A percentile compares a stretch with the other conserved stretches of the same genome.
These are phyloP conservation scores for Lipotes vexillifer DNA, from an alignment of 2,113 vertebrate species.

Conservation along the genomic window DNA sequence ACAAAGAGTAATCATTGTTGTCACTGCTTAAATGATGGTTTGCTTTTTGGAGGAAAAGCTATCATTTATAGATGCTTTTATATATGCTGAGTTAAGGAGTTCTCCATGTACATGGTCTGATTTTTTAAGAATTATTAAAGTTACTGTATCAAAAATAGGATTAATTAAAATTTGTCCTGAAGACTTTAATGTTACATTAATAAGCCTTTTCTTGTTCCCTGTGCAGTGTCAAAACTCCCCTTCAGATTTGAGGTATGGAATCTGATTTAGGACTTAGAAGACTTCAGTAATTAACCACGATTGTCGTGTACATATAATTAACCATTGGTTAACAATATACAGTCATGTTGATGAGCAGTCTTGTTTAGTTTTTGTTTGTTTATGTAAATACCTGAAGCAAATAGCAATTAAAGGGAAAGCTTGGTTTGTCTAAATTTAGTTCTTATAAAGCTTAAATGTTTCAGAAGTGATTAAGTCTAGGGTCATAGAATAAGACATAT, in stretches of 20 bases:
- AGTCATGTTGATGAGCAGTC: neutral
- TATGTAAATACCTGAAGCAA: neutral
- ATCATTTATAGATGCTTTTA: neutral
- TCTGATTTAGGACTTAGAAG: neutral
- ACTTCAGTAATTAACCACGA: neutral
- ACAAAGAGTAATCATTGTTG: neutral
- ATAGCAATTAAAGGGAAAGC: neutral
- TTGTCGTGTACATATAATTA: neutral
- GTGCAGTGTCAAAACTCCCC: neutral
- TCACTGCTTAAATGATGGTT: neutral
- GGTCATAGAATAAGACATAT: neutral
- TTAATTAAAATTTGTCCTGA: conserved; percentile 20
- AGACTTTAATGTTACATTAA: neutral
- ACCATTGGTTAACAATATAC: neutral
- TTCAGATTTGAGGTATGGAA: neutral
- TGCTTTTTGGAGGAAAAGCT: conserved; percentile 22
- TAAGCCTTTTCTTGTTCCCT: neutral
- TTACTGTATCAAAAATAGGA: neutral
- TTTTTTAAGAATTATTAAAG: conserved; percentile 10
- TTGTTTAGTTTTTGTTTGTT: neutral
- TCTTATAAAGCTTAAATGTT: neutral
- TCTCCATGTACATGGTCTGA: neutral
- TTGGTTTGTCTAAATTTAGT: conserved; percentile 27
- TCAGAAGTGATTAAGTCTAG: neutral
- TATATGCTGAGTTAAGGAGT: neutral